Base-by-base conservation (phyloP, 1,140 invertebrate species). In the Bradysia coprophila region DNA sequence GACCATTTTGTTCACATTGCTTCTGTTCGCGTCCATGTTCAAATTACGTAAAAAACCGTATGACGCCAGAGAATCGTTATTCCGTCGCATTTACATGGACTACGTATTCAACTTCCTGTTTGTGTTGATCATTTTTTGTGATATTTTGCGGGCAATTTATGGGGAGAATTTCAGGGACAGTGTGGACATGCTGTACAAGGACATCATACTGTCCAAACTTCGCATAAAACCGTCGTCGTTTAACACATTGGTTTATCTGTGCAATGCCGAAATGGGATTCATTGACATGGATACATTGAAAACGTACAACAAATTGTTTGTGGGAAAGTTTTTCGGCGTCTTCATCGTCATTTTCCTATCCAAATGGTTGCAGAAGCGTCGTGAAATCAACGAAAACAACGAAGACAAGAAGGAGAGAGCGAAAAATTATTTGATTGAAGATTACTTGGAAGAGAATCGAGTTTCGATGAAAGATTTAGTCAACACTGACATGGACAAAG, bases 341-440 rank as follows among this genome's bases (percentile, higher is more conserved):
- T 59, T 57, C 37, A 55, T 57, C 2, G 55, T 59, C n/a, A 57
- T 59, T 20, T 52, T 56, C 49, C 39, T 59, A 36, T 54, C 54
- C 39, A 57, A 54, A 46, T 59, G 59, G 40, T 56, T 60, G 45
- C 51, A 57, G 38, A 56, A 51, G 51, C 57, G 55, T 16, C 32
- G 22, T 16, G 39, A 36, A 18, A 18, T 44, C 18, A 19, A 41
- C 13, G 48, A 28, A 44, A 24, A 11, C 33, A 47, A 32, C 11
- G 22, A 39, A 40, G 56, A 59, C 28, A 45, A 51, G 46, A 38
- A 47, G 2, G 55, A 59, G 23, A 50, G 57, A 2, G 53, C 57
- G 1, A 54, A 56, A 36, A 60, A 60, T 38, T 60, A 60, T 46
- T 49, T 60, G 8, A 44, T 60, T 4, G 57, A 60, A 49, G 57